These are phyloP conservation scores for Zelleria hepariella DNA, from an alignment of 2,888 invertebrate genomes.

Conservation along the genomic window DNA sequence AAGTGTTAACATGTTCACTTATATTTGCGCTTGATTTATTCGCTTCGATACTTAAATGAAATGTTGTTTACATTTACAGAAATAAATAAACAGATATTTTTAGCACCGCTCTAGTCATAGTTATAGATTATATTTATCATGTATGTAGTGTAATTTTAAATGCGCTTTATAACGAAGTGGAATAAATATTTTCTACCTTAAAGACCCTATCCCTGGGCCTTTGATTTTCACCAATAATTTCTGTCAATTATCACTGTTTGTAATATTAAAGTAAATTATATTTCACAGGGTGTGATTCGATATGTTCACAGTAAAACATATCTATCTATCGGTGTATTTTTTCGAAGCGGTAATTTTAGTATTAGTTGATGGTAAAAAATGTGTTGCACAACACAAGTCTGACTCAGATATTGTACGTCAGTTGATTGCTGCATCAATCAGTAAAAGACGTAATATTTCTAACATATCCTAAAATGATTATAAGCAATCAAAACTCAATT, in stretches of 20 bases:
- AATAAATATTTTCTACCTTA: conserved; percentile 25
- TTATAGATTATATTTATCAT: conserved; percentile 34
- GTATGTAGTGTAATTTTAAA: conserved; percentile 33
- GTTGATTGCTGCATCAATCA: neutral
- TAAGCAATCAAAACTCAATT: neutral
- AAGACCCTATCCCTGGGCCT: conserved; percentile 32
- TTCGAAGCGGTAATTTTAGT: neutral
- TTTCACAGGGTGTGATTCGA: conserved; percentile 63
- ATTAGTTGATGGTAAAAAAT: neutral
- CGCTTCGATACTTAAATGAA: conserved; percentile 4
- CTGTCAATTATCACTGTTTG: conserved; percentile 48
- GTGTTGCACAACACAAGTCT: neutral
- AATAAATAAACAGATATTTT: conserved; percentile 17
- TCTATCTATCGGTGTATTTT: conserved; percentile 18
- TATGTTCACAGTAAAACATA: conserved; percentile 30
- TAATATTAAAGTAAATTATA: conserved; percentile 15
- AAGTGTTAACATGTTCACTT: conserved; percentile 11
- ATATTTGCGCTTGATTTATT: conserved; percentile 12
- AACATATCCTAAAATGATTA: neutral
- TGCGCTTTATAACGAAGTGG: conserved; percentile 16
- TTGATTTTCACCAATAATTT: conserved; percentile 60
- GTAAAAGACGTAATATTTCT: neutral
- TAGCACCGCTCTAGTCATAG: conserved; percentile 45
- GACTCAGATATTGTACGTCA: neutral
- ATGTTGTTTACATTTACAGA: conserved; percentile 15